Base-by-base conservation (phyloP, 37 sponge, comb jelly and placozoan genomes). In the Crambe crambe region DNA sequence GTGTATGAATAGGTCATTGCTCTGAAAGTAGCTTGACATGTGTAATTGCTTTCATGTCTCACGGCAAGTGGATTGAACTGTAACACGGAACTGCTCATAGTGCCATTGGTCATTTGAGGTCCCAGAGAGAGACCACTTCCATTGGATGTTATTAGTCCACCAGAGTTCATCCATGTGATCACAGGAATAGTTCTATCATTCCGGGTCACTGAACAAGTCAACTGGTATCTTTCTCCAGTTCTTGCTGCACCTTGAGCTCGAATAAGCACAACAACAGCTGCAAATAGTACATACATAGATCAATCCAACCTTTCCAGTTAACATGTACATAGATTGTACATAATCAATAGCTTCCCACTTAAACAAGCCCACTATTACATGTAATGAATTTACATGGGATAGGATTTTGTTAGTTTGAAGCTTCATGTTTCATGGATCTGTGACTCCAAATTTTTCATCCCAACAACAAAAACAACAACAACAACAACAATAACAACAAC, bases 11-110 rank as follows among this genome's bases (percentile, higher is more conserved):
- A 42, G 31, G 18, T 27, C 36, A 42, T 44, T 25, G 54, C 20
- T 21, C 31, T 22, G 22, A 72, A 15, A 44, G 54, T 29, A 23
- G 73, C 73, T 43, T 72, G 47, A 43, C 73, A 72, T 9, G 73
- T 72, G 29, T 72, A 72, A 22, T 72, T 29, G 4, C 73, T 51
- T 43, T 72, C 54, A 72, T 72, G 73, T 25, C 5, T 9, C 54
- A 43, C 26, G 21, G 54, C 9, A 21, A 72, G 54, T 43, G 73
- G 73, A 43, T 27, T 23, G 22, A 72, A 72, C 54, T 43, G 54
- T 27, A 72, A 43, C 73, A 42, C 73, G 41, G 54, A 72, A 20
- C 30, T 72, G 47, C n/a, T 43, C 6, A 25, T 43, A n/a, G 54
- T 72, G 31, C 12, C 73, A 42, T 41, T 72, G 29, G 27, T 22